phyloP scores from a whole-genome alignment of 2,888 invertebrate genomes.

The Nephrotoma guestfalica region DNA sequence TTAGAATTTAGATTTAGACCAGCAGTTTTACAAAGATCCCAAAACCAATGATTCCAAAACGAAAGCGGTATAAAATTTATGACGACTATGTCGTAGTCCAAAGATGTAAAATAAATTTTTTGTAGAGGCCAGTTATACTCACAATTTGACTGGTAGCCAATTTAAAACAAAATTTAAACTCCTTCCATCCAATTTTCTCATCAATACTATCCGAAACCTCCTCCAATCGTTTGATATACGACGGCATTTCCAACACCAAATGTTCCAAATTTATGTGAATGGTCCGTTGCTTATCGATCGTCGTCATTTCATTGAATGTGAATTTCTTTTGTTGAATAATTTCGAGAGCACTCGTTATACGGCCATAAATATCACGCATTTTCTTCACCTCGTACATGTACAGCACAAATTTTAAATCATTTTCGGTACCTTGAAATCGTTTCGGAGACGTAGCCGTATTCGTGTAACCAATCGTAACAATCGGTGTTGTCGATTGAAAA shows the following conservation, averaged over 20 bases:
- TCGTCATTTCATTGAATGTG: conserved; percentile 44
- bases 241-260: conserved; percentile 45
- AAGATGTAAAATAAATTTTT: neutral
- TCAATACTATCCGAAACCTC: conserved; percentile 46
- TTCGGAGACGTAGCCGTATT: neutral
- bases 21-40: too few species aligned
- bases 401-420: conserved; percentile 26
- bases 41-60: too few species aligned
- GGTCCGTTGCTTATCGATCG: conserved; percentile 41
- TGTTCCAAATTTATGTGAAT: conserved; percentile 46
- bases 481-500: conserved; percentile 18
- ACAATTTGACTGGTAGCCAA: conserved; percentile 51
- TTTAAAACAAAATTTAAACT: conserved; percentile 47
- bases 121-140: conserved; percentile 23
- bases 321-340: conserved; percentile 30
- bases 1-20: too few species aligned
- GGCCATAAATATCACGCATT: conserved; percentile 29
- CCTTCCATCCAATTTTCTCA: conserved; percentile 44
- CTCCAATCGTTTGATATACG: conserved; percentile 43
- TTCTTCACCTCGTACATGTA: conserved; percentile 29
- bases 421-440: conserved; percentile 16
- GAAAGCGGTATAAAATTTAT: too few species aligned
- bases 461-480: neutral
- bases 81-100: neutral
- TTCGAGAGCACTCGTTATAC: conserved; percentile 23